Evolutionary conservation across 2,113 vertebrate genomes (phyloP), one percentile per base, ranked within the genome.

Genomic region (Leptobrachium ailaonicum): DNA sequence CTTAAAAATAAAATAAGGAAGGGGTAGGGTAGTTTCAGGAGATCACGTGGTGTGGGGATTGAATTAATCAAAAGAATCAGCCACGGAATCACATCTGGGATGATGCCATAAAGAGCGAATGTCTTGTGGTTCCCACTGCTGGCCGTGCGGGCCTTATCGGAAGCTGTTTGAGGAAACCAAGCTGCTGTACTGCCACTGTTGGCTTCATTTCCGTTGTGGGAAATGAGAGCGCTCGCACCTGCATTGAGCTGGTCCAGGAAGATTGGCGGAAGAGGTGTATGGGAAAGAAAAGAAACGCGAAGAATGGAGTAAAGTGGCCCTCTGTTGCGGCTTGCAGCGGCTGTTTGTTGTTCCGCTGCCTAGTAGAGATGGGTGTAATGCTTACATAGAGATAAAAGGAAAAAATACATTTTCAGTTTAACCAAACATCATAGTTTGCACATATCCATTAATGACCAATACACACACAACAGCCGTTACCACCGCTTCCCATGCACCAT

Each of bases 11-110:
- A 89, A 83, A 91, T 87, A 85, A 85, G 73, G 66, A 67, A 73
- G 67, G 8, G 77, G 62, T 32, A 4, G 70, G 47, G 41, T 45
- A 44, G 45, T 11, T 2, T 45, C 50, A 40, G 4, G 50, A 20
- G 41, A n/a, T 67, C 63, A 64, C 64, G 50, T n/a, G 40, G 45
- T 47, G 45, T 47, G 66, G 42, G 69, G 54, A 2, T 4, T n/a
- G n/a, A n/a, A n/a, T n/a, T n/a, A 8, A 4, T 47, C 54, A 69
- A 44, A 67, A 47, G 70, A 53, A 76, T 94, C 95, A 98, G 95
- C 98, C 97, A 91, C 0, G 97, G 98, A 84, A 99, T 99, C 73
- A 99, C 95, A 75, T 99, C 97, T 0, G 97, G 95, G 68, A 99
- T 97, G 86, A 96, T 93, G 74, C 96, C 94, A n/a, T 98, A 99